Evolutionary conservation across 2,888 invertebrate genomes (phyloP).

Genomic region (Linnaemya tessellans): DNA sequence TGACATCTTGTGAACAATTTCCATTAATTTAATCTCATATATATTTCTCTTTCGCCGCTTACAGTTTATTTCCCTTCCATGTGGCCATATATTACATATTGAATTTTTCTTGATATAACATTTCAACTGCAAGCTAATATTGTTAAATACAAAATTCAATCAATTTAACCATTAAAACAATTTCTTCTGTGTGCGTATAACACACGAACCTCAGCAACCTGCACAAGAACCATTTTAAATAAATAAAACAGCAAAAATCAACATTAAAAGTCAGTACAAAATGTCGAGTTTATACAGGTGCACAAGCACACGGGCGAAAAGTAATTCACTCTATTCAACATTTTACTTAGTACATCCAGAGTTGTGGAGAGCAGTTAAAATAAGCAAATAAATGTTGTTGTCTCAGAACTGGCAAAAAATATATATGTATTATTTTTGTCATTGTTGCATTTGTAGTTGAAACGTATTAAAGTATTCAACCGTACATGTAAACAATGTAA

Average conservation of each 20-base stretch:
- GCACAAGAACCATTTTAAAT: conserved; percentile 38
- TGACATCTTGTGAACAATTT: background rate
- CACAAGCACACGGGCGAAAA: conserved; percentile 1
- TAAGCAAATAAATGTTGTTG: conserved; percentile 24
- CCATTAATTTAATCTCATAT: conserved; percentile 11
- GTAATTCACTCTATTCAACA: conserved; percentile 5
- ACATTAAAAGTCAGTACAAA: conserved; percentile 42
- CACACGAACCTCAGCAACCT: background rate
- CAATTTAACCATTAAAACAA: conserved; percentile 69
- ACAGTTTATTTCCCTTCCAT: background rate
- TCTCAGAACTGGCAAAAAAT: conserved; percentile 1
- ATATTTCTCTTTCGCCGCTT: background rate
- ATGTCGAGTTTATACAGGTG: background rate
- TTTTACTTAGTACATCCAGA: background rate
- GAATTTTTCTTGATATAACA: conserved; percentile 6
- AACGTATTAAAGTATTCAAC: conserved; percentile 20
- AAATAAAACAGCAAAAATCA: conserved; percentile 56
- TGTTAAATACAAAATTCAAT: conserved; percentile 59
- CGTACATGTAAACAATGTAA: conserved; percentile 56
- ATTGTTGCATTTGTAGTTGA: conserved; percentile 20
- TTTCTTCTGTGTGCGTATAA: conserved; percentile 19
- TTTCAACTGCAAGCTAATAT: conserved; percentile 58
- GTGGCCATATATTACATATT: background rate
- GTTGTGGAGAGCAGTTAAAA: background rate
- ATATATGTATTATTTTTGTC: background rate